These are phyloP conservation scores for Caprella mutica DNA, from an alignment of 2,888 invertebrate genomes.

Conservation along the genomic window DNA sequence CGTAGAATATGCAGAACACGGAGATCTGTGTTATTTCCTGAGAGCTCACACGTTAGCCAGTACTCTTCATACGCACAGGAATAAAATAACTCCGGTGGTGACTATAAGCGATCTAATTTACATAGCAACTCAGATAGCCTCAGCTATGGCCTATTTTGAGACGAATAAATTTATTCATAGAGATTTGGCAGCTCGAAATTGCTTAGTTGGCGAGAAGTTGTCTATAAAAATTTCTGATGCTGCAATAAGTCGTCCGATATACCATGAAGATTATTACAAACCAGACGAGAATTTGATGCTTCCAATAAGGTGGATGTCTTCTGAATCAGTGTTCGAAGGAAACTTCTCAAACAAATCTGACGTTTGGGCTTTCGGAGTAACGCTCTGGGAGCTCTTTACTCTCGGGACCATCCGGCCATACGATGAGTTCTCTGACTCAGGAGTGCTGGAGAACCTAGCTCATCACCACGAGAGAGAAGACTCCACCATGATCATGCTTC, in stretches of 20 bases:
- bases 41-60: constrained; percentile 38
- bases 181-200: constrained; percentile 41
- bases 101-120: constrained; percentile 45
- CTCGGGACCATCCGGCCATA: constrained; percentile 71
- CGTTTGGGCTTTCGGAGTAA: constrained; percentile 27
- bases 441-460: constrained; percentile 69
- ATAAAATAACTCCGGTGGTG: constrained; percentile 18
- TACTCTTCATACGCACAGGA: constrained; percentile 8
- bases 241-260: constrained; percentile 17
- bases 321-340: constrained; percentile 20
- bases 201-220: constrained; percentile 16
- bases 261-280: constrained; percentile 16
- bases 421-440: constrained; percentile 63
- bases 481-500: constrained; percentile 36
- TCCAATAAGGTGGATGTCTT: constrained; percentile 42
- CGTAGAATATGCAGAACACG: constrained; percentile 46
- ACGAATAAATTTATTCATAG: constrained; percentile 47
- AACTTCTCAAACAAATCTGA: constrained; percentile 23
- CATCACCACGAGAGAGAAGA: constrained; percentile 41
- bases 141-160: constrained; percentile 49
- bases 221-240: constrained; percentile 21
- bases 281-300: constrained; percentile 43
- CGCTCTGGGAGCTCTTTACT: constrained; percentile 27
- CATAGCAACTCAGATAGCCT: constrained; percentile 46
- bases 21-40: constrained; percentile 45